phyloP scores from a whole-genome alignment of 53 echinoderm and acorn worm genomes.

The Holothuria scabra region DNA sequence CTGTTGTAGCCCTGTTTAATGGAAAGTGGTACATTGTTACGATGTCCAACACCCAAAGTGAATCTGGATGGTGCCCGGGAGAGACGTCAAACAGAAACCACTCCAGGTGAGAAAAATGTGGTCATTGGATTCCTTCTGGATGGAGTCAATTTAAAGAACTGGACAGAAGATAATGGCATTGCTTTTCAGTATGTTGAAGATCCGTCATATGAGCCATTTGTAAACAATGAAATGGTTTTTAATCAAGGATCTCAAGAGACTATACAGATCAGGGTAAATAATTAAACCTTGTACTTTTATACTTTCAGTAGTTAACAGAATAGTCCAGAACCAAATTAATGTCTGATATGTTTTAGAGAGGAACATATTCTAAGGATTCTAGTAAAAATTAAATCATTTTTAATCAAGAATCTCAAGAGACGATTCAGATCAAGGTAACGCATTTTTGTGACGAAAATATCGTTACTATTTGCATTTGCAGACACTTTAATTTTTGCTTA shows the following conservation, averaged over 20 bases:
- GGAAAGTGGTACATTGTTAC: slow-evolving; percentile 9
- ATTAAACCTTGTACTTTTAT: too few species aligned
- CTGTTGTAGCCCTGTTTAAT: neutral
- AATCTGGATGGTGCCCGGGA: neutral
- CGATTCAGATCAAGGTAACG: too few species aligned
- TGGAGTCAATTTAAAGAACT: slow-evolving; percentile 28
- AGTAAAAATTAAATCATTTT: too few species aligned
- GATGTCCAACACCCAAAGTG: slow-evolving; percentile 48
- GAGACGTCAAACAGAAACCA: slow-evolving; percentile 27
- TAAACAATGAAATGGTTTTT: neutral
- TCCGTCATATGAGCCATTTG: slow-evolving; percentile 1
- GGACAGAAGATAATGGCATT: slow-evolving; percentile 1
- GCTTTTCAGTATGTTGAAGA: neutral
- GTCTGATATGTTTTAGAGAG: too few species aligned
- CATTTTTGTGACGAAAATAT: neutral
- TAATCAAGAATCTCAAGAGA: too few species aligned
- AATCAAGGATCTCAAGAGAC: neutral
- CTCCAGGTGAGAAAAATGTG: neutral
- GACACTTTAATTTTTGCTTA: too few species aligned
- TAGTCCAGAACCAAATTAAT: too few species aligned
- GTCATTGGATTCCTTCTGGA: slow-evolving; percentile 62
- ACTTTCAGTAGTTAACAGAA: too few species aligned
- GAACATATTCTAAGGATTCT: too few species aligned
- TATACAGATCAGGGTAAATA: neutral
- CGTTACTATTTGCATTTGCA: too few species aligned